Base-by-base conservation (phyloP, 2,797 vertebrate genomes). In the Enteromius afrohamiltoni region DNA sequence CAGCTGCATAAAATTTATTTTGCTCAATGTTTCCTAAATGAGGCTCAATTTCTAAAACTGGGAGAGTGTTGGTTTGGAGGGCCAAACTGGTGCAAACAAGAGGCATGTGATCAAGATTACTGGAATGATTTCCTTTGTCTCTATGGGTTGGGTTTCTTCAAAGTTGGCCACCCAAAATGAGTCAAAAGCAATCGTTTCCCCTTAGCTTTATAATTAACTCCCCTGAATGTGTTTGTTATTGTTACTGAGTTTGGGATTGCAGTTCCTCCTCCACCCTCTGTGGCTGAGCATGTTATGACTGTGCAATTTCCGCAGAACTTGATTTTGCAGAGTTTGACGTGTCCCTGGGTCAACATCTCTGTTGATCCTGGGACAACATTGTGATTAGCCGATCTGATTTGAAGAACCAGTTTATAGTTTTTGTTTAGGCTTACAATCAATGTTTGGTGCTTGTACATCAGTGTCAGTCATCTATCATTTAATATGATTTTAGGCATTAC, bases 191-290 rank as follows among this genome's bases (percentile, higher is more conserved):
- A 64, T 49, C 14, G 37, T 64, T 49, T 64, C 53, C 13, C 21
- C 3, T 64, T 13, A 10, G 42, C 23, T 51, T 74, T 51, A 51
- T 51, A 51, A 74, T 37, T 34, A 73, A 62, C 29, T 4, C 29
- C 7, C 64, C 23, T 31, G 71, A 13, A 49, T 83, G 37, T 23
- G 64, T 51, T 79, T 67, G 55, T 23, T 60, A 26, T 60, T 60
- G n/a, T 60, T 79, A 68, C 64, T 26, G n/a, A 19, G 62, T 65
- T 42, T 80, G 34, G 5, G 37, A 45, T 67, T 76, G 60, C 17
- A 37, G 31, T 53, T 82, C 49, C 23, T 82, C 90, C 85, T 90
- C 79, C 88, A 87, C 86, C 87, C 79, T 80, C 85, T 90, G 67
- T 91, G 60, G 31, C 58, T 75, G 23, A 68, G 73, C 73, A 77